These are phyloP conservation scores for Cyanoramphus novaezelandiae DNA, from an alignment of 2,113 vertebrate species.

Conservation along the genomic window DNA sequence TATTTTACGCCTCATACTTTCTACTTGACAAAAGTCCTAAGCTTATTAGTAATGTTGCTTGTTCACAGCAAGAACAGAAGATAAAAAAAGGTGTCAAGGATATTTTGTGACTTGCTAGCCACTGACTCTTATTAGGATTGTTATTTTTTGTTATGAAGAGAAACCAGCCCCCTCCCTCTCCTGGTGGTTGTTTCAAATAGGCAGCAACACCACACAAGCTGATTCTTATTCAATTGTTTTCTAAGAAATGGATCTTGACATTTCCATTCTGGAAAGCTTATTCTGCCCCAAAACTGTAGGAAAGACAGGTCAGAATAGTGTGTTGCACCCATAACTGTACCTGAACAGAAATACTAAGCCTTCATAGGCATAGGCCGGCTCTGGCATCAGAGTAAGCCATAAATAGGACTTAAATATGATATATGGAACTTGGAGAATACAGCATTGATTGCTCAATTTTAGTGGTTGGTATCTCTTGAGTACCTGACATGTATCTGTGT, in stretches of 20 bases:
- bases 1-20: background rate
- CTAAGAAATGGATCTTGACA: background rate
- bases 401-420: background rate
- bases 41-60: background rate
- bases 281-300: background rate
- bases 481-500: background rate
- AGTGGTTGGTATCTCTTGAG: background rate
- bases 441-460: slow-evolving; percentile 22
- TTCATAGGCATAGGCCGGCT: background rate
- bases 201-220: background rate
- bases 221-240: background rate
- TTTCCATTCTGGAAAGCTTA: background rate
- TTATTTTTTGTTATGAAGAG: background rate
- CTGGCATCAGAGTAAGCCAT: background rate
- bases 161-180: background rate
- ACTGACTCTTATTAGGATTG: background rate
- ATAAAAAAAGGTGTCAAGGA: background rate
- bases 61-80: background rate
- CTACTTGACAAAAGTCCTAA: background rate
- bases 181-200: background rate
- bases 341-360: background rate
- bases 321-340: background rate
- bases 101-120: background rate
- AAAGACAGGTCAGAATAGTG: background rate
- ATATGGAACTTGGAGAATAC: background rate